Evolutionary conservation across 1,140 invertebrate species (phyloP).

Genomic region (Streblospio benedicti): DNA sequence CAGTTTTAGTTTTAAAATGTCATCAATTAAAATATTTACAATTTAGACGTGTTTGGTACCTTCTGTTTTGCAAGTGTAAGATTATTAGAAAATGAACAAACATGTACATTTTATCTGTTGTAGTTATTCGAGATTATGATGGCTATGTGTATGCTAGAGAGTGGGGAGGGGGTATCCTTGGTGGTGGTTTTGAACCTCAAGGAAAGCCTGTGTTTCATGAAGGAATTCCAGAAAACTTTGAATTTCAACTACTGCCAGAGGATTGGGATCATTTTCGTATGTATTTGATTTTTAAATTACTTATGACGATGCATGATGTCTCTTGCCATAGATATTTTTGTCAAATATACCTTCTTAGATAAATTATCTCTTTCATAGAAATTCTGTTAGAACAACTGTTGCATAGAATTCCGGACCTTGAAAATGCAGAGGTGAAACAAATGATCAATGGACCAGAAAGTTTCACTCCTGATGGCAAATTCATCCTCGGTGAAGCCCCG

Average conservation of each 20-base stretch:
- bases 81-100: not conserved
- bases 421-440: slow-evolving; percentile 59
- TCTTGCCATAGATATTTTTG: not conserved
- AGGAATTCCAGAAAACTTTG: slow-evolving; percentile 50
- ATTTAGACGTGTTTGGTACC: not conserved
- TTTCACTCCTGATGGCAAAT: slow-evolving; percentile 70
- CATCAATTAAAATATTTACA: not conserved
- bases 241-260: slow-evolving; percentile 50
- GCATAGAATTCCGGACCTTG: slow-evolving; percentile 69
- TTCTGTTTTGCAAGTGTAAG: not conserved
- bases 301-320: not conserved
- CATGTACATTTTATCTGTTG: not conserved
- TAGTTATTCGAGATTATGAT: slow-evolving; percentile 81
- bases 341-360: not conserved
- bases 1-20: not conserved
- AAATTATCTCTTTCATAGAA: slow-evolving; percentile 43
- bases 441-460: slow-evolving; percentile 82
- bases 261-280: slow-evolving; percentile 91
- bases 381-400: slow-evolving; percentile 76
- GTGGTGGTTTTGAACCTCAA: slow-evolving; percentile 70
- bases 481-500: slow-evolving; percentile 74
- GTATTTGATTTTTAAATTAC: slow-evolving; percentile 15
- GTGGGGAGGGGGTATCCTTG: slow-evolving; percentile 61
- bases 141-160: slow-evolving; percentile 76
- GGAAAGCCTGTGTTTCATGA: slow-evolving; percentile 82